phyloP scores from a whole-genome alignment of 2,797 vertebrate genomes.

The Notolabrus celidotus region DNA sequence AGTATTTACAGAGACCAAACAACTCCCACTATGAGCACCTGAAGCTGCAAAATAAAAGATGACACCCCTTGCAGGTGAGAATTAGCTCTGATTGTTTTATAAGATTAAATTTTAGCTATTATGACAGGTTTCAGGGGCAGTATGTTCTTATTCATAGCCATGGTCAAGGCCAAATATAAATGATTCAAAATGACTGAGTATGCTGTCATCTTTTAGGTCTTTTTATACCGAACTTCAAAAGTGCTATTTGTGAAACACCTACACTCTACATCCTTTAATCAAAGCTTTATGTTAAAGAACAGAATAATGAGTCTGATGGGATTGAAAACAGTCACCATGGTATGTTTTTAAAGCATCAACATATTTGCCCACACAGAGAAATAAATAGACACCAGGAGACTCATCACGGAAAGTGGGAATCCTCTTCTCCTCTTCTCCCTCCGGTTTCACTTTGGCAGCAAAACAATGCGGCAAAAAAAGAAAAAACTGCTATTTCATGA shows the following conservation, averaged over 20 bases:
- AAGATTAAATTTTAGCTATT: neutral
- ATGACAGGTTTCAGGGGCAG: neutral
- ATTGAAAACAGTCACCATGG: constrained; percentile 54
- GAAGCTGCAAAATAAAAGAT: neutral
- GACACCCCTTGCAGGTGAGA: neutral
- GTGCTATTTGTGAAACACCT: constrained; percentile 39
- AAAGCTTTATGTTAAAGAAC: constrained; percentile 53
- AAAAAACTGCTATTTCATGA: constrained; percentile 36
- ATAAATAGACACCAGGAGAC: constrained; percentile 77
- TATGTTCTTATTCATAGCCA: neutral
- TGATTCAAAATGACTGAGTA: neutral
- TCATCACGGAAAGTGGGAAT: constrained; percentile 73
- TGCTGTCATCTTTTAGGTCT: neutral
- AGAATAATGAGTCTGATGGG: constrained; percentile 35
- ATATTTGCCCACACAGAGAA: constrained; percentile 80
- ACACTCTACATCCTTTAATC: constrained; percentile 43
- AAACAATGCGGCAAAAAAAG: constrained; percentile 22
- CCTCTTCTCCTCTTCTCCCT: constrained; percentile 62
- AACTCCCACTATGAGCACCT: neutral
- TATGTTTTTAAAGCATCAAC: constrained; percentile 76
- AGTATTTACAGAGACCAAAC: neutral
- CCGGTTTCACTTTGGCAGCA: constrained; percentile 65
- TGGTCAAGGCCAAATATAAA: neutral
- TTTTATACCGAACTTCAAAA: neutral
- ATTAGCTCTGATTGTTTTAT: neutral